Base-by-base conservation (phyloP, 2,888 invertebrate genomes). In the Drosophila neotestacea region DNA sequence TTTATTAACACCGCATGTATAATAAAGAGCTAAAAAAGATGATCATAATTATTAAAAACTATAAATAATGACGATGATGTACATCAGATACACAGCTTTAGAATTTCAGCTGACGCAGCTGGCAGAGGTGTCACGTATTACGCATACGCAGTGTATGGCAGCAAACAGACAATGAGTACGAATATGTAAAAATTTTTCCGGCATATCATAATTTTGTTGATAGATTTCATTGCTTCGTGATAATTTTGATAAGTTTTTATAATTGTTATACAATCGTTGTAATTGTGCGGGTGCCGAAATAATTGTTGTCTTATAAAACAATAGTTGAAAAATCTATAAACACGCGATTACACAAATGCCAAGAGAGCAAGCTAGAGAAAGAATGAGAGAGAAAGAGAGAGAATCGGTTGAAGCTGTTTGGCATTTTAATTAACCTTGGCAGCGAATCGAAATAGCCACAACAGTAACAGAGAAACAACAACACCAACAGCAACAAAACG, bases 361-460 rank as follows among this genome's bases (percentile, higher is more conserved):
- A 34, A 50, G 27, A 73, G 46, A 48, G 38, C 47, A 48, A 47
- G 9, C 52, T 10, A 32, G 38, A 39, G 50, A 28, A 48, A 46
- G 36, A 42, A 41, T 44, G 48, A 39, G 48, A 54, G 30, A 22
- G 22, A 27, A 30, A 44, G 42, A 22, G 41, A 41, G 28, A 42
- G 32, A 22, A 11, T 4, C n/a, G 51, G n/a, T 16, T 70, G 69
- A 74, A 77, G 70, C 75, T 78, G 81, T 55, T 73, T 73, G 88
- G 85, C 76, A 88, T 88, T 85, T 85, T 85, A 85, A 85, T 86
- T 88, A 85, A 85, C 85, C 85, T 85, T 85, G 85, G 85, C 85
- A 85, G 81, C 87, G 86, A 85, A 85, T 81, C 72, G 78, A 36
- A 77, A 62, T 69, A 66, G 56, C 69, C 56, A 60, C 58, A 50